Base-by-base conservation (phyloP, 2,113 vertebrate genomes). In the Bagarius yarrelli region DNA sequence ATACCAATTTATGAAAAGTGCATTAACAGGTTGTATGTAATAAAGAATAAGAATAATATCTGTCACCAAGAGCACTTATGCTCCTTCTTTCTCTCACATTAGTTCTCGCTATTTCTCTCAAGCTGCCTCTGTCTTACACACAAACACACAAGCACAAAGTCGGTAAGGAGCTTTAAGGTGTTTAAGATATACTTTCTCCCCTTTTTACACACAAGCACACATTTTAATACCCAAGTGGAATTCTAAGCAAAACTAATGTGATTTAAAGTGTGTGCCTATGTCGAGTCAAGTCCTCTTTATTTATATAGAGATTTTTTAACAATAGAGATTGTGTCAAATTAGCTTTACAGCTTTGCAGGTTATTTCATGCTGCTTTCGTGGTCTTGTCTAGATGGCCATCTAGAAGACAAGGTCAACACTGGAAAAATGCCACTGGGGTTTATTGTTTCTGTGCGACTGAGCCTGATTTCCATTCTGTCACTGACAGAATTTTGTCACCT, bases 61-160 rank as follows among this genome's bases (percentile, higher is more conserved):
- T 83, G 23, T 83, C 76, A 78, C 6, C 60, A 76, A 36, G 5
- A 64, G 55, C 70, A 81, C 74, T 78, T 64, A 78, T 34, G 72
- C n/a, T 52, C 30, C 60, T 23, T 14, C 18, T 53, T 6, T 56
- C 18, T 77, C 27, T 59, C 36, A 25, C 25, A n/a, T n/a, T n/a
- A n/a, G n/a, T 67, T 74, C 19, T 34, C 73, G 25, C 36, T 70
- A 6, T 53, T 27, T 44, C 15, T n/a, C 25, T 23, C 56, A 13
- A 55, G 40, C 73, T 5, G 30, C 21, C 70, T 19, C 47, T 11
- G 25, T 19, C 50, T 19, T 16, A 15, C 69, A 30, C 36, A 21
- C 14, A 55, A 47, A 69, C 23, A 69, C 66, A 69, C 4, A 47
- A 21, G 47, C 21, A 69, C 66, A 71, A 44, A 12, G 5, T 59